phyloP scores from a whole-genome alignment of 2,797 vertebrate species.

The Toxotes lorentzi region DNA sequence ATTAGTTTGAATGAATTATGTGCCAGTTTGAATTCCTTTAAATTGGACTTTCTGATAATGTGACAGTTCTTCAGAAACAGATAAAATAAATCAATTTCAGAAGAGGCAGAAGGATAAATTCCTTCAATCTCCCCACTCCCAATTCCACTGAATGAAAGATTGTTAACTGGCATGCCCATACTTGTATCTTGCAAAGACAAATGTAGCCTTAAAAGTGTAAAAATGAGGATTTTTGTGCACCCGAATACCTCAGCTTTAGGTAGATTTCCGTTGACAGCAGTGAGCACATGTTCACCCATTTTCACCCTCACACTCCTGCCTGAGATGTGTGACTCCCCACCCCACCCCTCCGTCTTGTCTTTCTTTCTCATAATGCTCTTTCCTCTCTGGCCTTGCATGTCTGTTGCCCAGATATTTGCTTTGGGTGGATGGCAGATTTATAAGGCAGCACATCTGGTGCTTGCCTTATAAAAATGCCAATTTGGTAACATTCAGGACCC shows the following conservation, averaged over 20 bases:
- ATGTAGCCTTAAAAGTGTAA: not conserved
- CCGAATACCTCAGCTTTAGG: not conserved
- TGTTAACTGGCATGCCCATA: not conserved
- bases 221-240: not conserved
- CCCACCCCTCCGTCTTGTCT: conserved; percentile 31
- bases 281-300: conserved; percentile 30
- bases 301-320: conserved; percentile 25
- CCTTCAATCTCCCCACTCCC: not conserved
- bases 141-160: not conserved
- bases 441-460: conserved; percentile 79
- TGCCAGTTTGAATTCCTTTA: too few relatives aligned
- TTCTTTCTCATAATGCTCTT: conserved; percentile 33
- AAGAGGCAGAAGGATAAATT: not conserved
- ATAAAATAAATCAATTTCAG: not conserved
- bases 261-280: conserved; percentile 14
- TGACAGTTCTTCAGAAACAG: too few relatives aligned
- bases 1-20: too few relatives aligned
- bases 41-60: too few relatives aligned
- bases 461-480: conserved; percentile 78
- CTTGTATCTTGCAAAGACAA: not conserved
- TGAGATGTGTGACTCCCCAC: conserved; percentile 25
- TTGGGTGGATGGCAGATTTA: conserved; percentile 77
- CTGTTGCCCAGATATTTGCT: conserved; percentile 66
- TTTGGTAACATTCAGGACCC: conserved; percentile 72
- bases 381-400: conserved; percentile 35